Evolutionary conservation across 1,140 invertebrate species (phyloP), one percentile per base, ranked within the genome.

Genomic region (Lineus longissimus): DNA sequence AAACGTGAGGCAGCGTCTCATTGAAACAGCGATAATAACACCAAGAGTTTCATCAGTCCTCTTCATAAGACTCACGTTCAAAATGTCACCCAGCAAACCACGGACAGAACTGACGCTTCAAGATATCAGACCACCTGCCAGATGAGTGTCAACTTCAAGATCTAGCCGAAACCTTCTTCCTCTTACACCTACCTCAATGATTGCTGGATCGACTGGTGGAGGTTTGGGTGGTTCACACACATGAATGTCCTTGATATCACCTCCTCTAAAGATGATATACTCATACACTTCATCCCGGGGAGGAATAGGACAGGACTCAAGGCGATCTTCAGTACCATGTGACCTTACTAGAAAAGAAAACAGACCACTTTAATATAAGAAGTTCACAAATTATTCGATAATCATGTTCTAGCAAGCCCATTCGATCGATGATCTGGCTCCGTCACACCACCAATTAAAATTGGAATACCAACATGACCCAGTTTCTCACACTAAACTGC

Each of bases 191-290:
- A 82, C 79, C 73, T 82, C 79, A 2, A 83, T 80, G 64, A 83
- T 83, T 29, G 81, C 81, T 56, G 81, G 80, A 66, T 83, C 81
- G 63, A 76, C 73, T 51, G 78, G 91, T 22, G 80, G 72, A 29
- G 76, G 76, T 77, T 93, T 86, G 17, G 87, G 86, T 47, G 96
- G 88, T 63, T 88, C 87, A 77, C 87, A 87, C 0, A 99, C 94
- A 80, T 94, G 88, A 72, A 99, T 94, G 81, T 99, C 97, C 84
- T 99, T 99, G 75, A 99, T 99, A 81, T 99, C 97, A 70, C 92
- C 90, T 30, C 95, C 97, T 68, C 96, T 86, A 83, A 99, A 99
- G 58, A 99, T 88, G 70, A 99, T 99, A 81, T 96, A 98, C 75
- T 99, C 97, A 84, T 98, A 99, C 36, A 99, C 89, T 83, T 98